phyloP scores from a whole-genome alignment of 2,113 vertebrate genomes.

The Hoplias malabaricus region DNA sequence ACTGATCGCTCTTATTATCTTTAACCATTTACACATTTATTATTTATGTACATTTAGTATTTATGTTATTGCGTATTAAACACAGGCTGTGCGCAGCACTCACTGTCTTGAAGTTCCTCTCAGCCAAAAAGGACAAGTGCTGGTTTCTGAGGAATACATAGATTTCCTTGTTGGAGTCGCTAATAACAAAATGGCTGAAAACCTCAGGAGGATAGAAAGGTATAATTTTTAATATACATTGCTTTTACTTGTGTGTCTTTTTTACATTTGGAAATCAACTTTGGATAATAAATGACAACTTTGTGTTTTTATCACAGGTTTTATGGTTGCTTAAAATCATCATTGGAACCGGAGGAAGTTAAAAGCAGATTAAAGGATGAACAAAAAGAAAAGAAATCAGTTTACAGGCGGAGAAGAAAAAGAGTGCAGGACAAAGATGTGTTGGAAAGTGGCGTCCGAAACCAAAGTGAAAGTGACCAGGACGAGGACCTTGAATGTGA shows the following conservation, averaged over 20 bases:
- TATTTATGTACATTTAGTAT: too few relatives aligned
- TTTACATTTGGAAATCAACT: too few relatives aligned
- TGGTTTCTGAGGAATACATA: conserved; percentile 86
- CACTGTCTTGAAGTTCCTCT: conserved; percentile 92
- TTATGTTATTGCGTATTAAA: too few relatives aligned
- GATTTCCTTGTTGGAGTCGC: conserved; percentile 80
- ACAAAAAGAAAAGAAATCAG: background rate
- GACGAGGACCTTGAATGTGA: conserved; percentile 26
- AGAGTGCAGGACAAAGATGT: conserved; percentile 32
- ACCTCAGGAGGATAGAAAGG: conserved; percentile 85
- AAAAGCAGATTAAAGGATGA: background rate
- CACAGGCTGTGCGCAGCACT: conserved; percentile 89
- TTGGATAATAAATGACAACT: background rate
- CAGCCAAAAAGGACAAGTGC: conserved; percentile 75
- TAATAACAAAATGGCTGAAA: conserved; percentile 93
- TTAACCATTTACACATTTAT: too few relatives aligned
- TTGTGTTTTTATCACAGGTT: conserved; percentile 73
- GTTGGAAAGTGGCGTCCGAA: accelerated
- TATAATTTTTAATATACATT: too few relatives aligned
- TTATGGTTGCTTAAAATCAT: conserved; percentile 71
- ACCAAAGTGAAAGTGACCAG: conserved; percentile 25
- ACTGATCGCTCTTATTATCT: too few relatives aligned
- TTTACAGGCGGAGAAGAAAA: conserved; percentile 70
- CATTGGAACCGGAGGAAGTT: conserved; percentile 59
- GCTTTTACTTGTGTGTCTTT: background rate